Percentiles rank a stretch among this genome's conserved stretches.
Conservation (phyloP, 2,797 vertebrate species). For the Zalophus californianus region DNA sequence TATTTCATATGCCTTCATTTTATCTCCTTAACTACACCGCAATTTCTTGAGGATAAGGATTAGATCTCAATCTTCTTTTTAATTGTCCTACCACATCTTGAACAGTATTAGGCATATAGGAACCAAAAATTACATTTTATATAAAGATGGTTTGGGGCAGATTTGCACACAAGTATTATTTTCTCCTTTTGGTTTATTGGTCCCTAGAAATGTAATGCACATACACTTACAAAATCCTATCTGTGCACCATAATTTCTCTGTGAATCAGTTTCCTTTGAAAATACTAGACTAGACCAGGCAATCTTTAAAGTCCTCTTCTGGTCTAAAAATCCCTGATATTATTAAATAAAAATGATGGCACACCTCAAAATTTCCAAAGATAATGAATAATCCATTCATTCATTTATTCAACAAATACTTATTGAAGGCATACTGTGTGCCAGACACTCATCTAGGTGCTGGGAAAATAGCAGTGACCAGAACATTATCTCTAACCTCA, state of each 20-base stretch:
- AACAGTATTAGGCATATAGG: background rate
- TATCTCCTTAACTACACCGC: background rate
- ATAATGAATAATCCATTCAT: background rate
- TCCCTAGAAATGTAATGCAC: background rate
- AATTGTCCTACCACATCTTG: background rate
- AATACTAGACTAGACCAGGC: background rate
- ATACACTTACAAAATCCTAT: background rate
- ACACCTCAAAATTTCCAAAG: slow-evolving; percentile 41
- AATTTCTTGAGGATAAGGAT: background rate
- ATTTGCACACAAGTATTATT: background rate
- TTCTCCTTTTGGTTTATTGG: background rate
- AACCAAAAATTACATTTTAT: background rate
- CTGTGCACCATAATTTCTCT: background rate
- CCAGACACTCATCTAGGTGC: background rate
- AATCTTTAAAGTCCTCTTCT: background rate
- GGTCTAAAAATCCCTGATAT: background rate
- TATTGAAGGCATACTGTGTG: background rate
- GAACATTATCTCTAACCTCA: background rate
- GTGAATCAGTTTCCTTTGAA: background rate
- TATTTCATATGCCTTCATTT: background rate
- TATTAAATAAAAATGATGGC: background rate
- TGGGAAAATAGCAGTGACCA: background rate
- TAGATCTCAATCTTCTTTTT: background rate
- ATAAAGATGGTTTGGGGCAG: background rate
- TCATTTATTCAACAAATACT: background rate